Base-by-base conservation (phyloP, 2,113 vertebrate genomes). In the Labeo rohita region DNA sequence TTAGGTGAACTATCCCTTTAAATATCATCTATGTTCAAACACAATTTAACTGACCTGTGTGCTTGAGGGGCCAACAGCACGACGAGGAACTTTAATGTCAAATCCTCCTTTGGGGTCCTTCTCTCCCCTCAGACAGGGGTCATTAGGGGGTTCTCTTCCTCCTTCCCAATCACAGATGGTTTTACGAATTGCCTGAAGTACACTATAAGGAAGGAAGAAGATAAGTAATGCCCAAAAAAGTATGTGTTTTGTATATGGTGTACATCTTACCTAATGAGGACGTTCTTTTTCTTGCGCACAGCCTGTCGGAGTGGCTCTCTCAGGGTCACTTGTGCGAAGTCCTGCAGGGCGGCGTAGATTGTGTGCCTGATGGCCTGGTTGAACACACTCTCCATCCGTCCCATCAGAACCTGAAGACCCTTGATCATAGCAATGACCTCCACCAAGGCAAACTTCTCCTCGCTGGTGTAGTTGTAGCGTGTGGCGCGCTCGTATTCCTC, bases 381-480 rank as follows among this genome's bases (percentile, higher is more conserved):
- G 89, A 99, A 99, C 79, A 99, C 98, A 0, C 98, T 99, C 93
- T 99, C 98, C 98, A 99, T 99, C 49, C 98, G 92, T 56, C 98
- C 98, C 98, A 99, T 99, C 87, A 99, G 95, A 82, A 99, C 98
- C 91, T 99, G 98, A 88, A 99, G 94, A 18, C 98, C 98, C 91
- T 99, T 99, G 90, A 99, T 99, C 98, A 99, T 99, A 88, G 98
- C 98, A 28, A 99, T 99, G 90, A 99, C 98, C 93, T 99, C 98
- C 84, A 99, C 98, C 81, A 99, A 96, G 56, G 98, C 98, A 84
- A 99, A 99, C 84, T 99, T 99, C 94, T 99, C 98, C 90, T 99
- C 98, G 1, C 98, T 99, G 91, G 98, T 99, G 92, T 99, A 99
- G 92, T 99, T 99, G 93, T 99, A 99, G 7, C 98, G 96, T 0